Base-by-base conservation (phyloP, 2,113 vertebrate genomes). In the Tricholaema leucomelas region DNA sequence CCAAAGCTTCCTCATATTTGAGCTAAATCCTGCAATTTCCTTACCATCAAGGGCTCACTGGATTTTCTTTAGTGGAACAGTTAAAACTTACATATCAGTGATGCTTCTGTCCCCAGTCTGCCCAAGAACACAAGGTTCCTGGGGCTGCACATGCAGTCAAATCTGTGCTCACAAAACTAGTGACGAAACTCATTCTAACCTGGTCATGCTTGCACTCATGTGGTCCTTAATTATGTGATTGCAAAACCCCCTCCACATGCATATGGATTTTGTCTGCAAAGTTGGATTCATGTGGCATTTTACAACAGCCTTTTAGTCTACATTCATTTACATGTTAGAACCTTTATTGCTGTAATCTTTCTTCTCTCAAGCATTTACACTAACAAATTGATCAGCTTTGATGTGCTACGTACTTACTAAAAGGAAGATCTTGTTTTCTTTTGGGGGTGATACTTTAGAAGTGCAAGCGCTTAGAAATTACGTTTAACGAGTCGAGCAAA, bases 321-420 rank as follows among this genome's bases (percentile, higher is more conserved):
- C 42, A 61, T 79, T 52, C 48, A 90, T 81, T 87, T 71, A 15
- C 12, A 27, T 46, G 63, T 85, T 87, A 82, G 85, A 85, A 87
- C 33, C 25, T 87, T 73, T 63, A 33, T 30, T 70, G 58, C 50
- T 75, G 44, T 59, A 87, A 78, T 65, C 8, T 8, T 59, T 67
- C 30, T 71, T 83, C 76, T 86, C 83, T 76, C 9, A 1, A 81
- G 61, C 0, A 1, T 48, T 92, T 61, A 23, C 6, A 2, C 73
- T 66, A 81, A 87, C 70, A 76, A 79, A 81, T 56, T 66, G 38
- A 79, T 92, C 74, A 90, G 63, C 74, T 52, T 91, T 91, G 46
- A 72, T 81, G 59, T 73, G 71, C n/a, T 88, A 21, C 36, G 33
- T 44, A 52, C 65, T 61, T 69, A 66, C 12, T n/a, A 31, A 72